Conservation (phyloP, 2,888 invertebrate genomes). For the Drosophila ustulata region DNA sequence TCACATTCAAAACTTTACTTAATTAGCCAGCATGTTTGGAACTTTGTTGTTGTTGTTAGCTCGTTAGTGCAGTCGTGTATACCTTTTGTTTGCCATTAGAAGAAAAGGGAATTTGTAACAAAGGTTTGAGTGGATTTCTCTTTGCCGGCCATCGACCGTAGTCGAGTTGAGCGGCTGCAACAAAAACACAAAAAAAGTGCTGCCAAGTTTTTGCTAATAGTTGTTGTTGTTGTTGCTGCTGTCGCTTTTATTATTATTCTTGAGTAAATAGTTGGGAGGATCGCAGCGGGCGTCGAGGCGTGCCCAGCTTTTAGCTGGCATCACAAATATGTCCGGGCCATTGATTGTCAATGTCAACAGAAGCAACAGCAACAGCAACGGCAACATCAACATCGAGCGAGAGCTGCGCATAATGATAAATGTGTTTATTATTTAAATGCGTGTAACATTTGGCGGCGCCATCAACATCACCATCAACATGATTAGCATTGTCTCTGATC, state of each 20-base stretch:
- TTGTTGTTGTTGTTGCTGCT: constrained; percentile 17
- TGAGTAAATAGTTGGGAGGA: constrained; percentile 31
- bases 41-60: neutral
- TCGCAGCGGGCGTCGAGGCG: constrained; percentile 24
- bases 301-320: constrained; percentile 42
- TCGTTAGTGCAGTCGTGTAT: constrained; percentile 2
- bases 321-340: constrained; percentile 56
- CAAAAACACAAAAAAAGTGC: constrained; percentile 23
- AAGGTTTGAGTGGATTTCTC: constrained; percentile 15
- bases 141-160: constrained; percentile 20
- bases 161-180: constrained; percentile 7
- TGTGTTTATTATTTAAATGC: constrained; percentile 75
- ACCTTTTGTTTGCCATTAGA: constrained; percentile 5
- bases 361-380: constrained; percentile 7
- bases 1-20: too few species aligned
- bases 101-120: constrained; percentile 15
- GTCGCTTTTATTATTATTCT: constrained; percentile 21
- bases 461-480: constrained; percentile 21
- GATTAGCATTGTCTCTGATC: neutral
- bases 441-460: constrained; percentile 63
- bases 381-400: constrained; percentile 2
- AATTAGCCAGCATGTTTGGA: too few species aligned
- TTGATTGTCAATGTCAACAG: constrained; percentile 68
- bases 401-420: constrained; percentile 61
- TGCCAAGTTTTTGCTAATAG: constrained; percentile 45